Evolutionary conservation across 2,797 vertebrate species (phyloP), one percentile per base, ranked within the genome.

Genomic region (Falco rusticolus): DNA sequence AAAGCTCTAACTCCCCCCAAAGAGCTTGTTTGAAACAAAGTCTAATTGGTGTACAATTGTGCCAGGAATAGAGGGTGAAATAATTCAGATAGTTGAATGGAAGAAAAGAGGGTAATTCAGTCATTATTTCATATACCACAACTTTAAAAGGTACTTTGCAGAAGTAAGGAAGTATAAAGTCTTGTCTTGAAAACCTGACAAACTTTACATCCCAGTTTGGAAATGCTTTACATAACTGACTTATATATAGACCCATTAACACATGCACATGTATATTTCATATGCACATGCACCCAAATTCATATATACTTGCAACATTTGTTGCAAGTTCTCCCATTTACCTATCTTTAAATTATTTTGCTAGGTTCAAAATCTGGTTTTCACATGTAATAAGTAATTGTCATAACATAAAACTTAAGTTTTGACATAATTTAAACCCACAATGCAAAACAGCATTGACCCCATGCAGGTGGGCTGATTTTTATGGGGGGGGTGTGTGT

Each of bases 1-100:
- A 70, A 59, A 87, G 82, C 71, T 79, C 54, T 89, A 92, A 50
- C 43, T n/a, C 48, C 57, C 48, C 57, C 28, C 63, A 78, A 96
- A 59, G 1, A 96, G 92, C 68, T 94, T 86, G 93, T 95, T 93
- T 92, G 90, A 97, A 97, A 96, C 93, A 94, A 97, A 97, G 33
- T 68, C 94, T 97, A 96, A 96, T 93, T 96, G 93, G 87, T 65
- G 84, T 79, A 92, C 81, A 94, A 93, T 83, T 94, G 86, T 69
- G 65, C 89, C 75, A 80, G 76, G 75, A 93, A 94, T 15, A 85
- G 65, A 91, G 45, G 87, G 63, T 1, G 3, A 96, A 96, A 95
- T 83, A 80, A 89, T 81, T 92, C 85, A 87, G 84, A 81, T 18
- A 69, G 66, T 84, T 94, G 95, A 93, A 87, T 18, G 18, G 34